Evolutionary conservation across 2,888 invertebrate species (phyloP), one percentile per base, ranked within the genome.

Genomic region (Ochropleura plecta): DNA sequence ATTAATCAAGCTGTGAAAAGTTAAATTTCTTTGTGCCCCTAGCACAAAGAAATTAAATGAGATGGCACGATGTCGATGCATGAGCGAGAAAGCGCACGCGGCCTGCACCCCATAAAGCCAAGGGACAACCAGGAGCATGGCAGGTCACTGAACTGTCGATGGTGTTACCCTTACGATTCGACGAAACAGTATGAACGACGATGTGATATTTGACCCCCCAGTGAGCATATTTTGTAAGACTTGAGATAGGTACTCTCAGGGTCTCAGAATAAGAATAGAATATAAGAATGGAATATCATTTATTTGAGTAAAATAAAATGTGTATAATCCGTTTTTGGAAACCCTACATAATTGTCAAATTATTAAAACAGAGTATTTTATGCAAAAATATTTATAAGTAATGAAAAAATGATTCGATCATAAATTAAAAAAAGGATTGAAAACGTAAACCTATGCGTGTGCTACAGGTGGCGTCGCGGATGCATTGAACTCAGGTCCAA

Each of bases 71-170:
- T 90, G 86, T 85, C 83, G 53, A 71, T 81, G 82, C 76, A 79
- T 76, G 91, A 93, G 92, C 85, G 94, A 93, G 93, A 94, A 86
- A 89, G 90, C 91, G 88, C 89, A 88, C 88, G 87, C 89, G 88
- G 89, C 90, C 90, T 93, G 94, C 95, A 95, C 95, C 95, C 95
- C 94, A 94, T 94, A 92, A 91, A 91, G 92, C 90, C 91, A 93
- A 91, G 93, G 95, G 95, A 94, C 93, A 88, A 90, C 83, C 79
- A 79, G 90, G 90, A 91, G 90, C 90, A 91, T 81, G 87, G 86
- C 93, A 92, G 96, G 95, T 96, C 95, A 95, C 86, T 94, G 96
- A 95, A 95, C 95, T 89, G 88, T 86, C 90, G 84, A 89, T 90
- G 90, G 90, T 90, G 91, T 90, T 90, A 91, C 92, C 93, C 93